These are phyloP conservation scores for Drosophila melanica DNA, from an alignment of 1,140 invertebrate species.

Conservation along the genomic window DNA sequence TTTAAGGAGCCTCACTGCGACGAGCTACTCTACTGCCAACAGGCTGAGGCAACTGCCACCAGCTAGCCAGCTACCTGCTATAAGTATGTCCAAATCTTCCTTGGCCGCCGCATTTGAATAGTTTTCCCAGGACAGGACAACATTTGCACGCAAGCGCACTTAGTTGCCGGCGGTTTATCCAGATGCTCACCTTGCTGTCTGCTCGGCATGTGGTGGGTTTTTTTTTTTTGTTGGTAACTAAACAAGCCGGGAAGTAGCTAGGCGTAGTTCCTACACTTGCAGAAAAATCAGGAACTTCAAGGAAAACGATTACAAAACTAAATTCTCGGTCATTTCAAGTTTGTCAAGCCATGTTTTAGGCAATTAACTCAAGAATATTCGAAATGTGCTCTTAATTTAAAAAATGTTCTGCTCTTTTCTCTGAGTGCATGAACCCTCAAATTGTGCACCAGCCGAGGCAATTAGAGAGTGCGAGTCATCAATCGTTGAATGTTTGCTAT, in stretches of 20 bases:
- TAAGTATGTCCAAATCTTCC: constrained; percentile 13
- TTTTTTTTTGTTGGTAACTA: constrained; percentile 3
- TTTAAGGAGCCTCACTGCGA: constrained; percentile 50
- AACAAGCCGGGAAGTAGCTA: constrained; percentile 12
- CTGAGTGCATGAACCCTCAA: neutral
- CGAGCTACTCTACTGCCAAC: constrained; percentile 16
- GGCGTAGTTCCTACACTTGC: neutral
- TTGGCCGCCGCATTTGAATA: constrained; percentile 24
- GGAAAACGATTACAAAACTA: too few relatives aligned
- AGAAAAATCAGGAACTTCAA: too few relatives aligned
- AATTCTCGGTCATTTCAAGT: too few relatives aligned
- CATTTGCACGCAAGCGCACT: constrained; percentile 9
- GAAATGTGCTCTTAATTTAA: too few relatives aligned
- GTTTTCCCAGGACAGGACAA: constrained; percentile 29
- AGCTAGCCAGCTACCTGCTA: constrained; percentile 20
- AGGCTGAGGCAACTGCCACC: neutral
- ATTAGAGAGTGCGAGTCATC: constrained; percentile 15
- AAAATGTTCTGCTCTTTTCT: too few relatives aligned
- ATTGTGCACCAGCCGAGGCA: neutral
- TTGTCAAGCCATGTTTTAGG: too few relatives aligned
- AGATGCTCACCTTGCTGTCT: constrained; percentile 17
- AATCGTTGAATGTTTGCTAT: constrained; percentile 10
- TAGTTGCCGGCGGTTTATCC: neutral
- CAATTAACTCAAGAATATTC: too few relatives aligned
- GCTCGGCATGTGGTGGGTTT: constrained; percentile 16